Evolutionary conservation across 1,140 invertebrate genomes (phyloP).

Genomic region (Palaemon carinicauda): DNA sequence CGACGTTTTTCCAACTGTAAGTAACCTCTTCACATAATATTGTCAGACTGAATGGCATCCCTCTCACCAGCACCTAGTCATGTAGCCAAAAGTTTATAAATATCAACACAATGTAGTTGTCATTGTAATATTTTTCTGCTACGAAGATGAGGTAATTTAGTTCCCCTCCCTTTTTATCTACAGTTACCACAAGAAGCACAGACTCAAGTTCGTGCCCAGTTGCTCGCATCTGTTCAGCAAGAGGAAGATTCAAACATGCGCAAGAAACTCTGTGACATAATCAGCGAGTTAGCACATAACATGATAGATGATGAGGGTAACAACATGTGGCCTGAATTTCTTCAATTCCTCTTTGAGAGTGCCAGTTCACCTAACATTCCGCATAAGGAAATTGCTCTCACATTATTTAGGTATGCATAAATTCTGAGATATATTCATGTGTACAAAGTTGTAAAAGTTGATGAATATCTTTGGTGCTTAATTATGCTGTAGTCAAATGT

Average conservation of each 20-base stretch:
- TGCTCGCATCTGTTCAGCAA: slow-evolving; percentile 82
- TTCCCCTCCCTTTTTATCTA: slow-evolving; percentile 59
- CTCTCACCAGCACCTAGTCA: too few relatives aligned
- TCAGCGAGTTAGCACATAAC: slow-evolving; percentile 93
- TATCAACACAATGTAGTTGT: too few relatives aligned
- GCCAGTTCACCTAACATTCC: slow-evolving; percentile 81
- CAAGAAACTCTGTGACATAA: slow-evolving; percentile 93
- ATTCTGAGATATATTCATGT: not conserved
- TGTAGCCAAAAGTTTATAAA: too few relatives aligned
- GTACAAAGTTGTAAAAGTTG: too few relatives aligned
- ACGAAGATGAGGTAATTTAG: too few relatives aligned
- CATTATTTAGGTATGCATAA: slow-evolving; percentile 84
- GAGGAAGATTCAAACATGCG: slow-evolving; percentile 79
- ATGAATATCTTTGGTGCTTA: too few relatives aligned
- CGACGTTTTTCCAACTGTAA: slow-evolving; percentile 83
- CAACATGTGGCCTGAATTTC: slow-evolving; percentile 96
- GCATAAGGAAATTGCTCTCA: slow-evolving; percentile 91
- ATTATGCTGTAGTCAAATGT: too few relatives aligned
- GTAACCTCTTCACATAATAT: slow-evolving; percentile 42
- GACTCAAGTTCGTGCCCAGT: slow-evolving; percentile 82
- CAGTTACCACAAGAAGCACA: slow-evolving; percentile 84
- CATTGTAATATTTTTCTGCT: too few relatives aligned
- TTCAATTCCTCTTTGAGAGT: slow-evolving; percentile 96
- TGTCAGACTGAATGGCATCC: too few relatives aligned
- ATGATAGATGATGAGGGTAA: slow-evolving; percentile 96